phyloP scores from a whole-genome alignment of 2,113 vertebrate genomes.

The Arvicanthis niloticus region DNA sequence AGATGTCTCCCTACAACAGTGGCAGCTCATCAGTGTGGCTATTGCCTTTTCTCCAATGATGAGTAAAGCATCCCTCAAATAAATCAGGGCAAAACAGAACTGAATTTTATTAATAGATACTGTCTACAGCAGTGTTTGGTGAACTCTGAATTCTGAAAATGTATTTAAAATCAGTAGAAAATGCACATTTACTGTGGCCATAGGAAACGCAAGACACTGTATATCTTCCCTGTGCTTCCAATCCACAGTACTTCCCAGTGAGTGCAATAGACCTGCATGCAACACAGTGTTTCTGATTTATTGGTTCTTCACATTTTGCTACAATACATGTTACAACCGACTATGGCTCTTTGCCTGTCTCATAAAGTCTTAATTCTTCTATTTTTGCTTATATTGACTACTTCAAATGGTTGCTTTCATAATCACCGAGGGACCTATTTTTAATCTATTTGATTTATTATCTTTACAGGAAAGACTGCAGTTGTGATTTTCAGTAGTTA shows the following conservation, averaged over 20 bases:
- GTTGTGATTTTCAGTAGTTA: constrained; percentile 50
- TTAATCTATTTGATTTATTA: constrained; percentile 54
- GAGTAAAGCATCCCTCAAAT: neutral
- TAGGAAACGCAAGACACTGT: neutral
- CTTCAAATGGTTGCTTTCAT: constrained; percentile 58
- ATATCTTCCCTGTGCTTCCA: neutral
- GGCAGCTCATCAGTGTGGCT: neutral
- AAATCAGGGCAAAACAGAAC: constrained; percentile 15
- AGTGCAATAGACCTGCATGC: neutral
- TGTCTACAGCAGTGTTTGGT: neutral
- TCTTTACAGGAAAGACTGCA: constrained; percentile 37
- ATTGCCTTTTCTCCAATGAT: neutral
- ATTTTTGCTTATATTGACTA: constrained; percentile 42
- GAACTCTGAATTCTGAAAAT: neutral
- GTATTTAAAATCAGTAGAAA: neutral
- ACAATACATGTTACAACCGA: neutral
- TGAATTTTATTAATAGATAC: neutral
- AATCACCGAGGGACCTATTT: neutral
- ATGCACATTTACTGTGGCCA: neutral
- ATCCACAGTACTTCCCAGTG: neutral
- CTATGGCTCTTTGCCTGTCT: constrained; percentile 20
- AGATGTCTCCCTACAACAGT: neutral
- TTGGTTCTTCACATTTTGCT: constrained; percentile 2
- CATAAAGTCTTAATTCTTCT: constrained; percentile 43
- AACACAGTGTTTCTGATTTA: constrained; percentile 45